These are phyloP conservation scores for Vesta saturnalis DNA, from an alignment of 2,888 invertebrate species.

Conservation along the genomic window DNA sequence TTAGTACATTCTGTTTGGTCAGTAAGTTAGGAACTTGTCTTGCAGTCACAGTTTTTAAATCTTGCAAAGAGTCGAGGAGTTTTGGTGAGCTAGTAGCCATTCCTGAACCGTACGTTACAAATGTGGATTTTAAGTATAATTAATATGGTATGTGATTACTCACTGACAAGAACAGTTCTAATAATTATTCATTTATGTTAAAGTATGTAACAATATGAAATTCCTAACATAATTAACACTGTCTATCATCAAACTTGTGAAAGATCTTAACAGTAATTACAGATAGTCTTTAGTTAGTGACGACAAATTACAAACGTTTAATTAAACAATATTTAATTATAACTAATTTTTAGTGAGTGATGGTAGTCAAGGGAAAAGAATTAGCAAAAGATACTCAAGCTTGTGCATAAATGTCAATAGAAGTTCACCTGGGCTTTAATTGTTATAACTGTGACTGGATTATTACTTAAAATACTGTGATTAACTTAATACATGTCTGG, in stretches of 20 bases:
- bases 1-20: constrained; percentile 85
- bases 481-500: constrained; percentile 16
- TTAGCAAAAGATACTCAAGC: constrained; percentile 74
- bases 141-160: constrained; percentile 64
- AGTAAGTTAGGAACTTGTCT: constrained; percentile 77
- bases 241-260: too few species aligned
- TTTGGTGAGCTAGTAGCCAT: constrained; percentile 85
- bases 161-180: too few species aligned
- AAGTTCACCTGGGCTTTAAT: constrained; percentile 63
- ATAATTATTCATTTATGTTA: too few species aligned
- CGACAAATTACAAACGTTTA: constrained; percentile 76
- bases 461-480: constrained; percentile 18
- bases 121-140: constrained; percentile 68
- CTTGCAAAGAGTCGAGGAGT: constrained; percentile 83
- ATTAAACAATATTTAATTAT: too few species aligned
- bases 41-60: constrained; percentile 85
- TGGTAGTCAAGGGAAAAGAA: constrained; percentile 81
- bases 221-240: too few species aligned
- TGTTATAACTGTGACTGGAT: constrained; percentile 3
- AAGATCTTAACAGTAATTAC: too few species aligned
- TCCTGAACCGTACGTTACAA: constrained; percentile 76
- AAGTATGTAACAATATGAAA: too few species aligned
- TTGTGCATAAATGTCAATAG: constrained; percentile 71
- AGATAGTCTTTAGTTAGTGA: too few species aligned
- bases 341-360: constrained; percentile 78